Evolutionary conservation across 1,140 invertebrate genomes (phyloP), one percentile per base, ranked within the genome.

Genomic region (Pseudobourletiella spinata): DNA sequence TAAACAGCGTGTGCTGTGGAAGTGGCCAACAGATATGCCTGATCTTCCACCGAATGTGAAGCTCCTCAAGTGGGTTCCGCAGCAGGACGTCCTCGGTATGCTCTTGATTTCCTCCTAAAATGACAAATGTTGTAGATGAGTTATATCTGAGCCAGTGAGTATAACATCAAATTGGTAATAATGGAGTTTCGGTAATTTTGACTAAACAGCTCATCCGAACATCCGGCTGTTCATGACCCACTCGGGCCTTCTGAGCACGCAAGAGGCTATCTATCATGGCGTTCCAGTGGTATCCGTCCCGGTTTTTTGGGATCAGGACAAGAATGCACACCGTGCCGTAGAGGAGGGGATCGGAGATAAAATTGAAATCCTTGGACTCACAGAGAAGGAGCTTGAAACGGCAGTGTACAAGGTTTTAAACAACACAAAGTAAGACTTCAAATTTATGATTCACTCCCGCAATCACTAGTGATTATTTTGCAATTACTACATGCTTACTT

Each of bases 1-100:
- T 1, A 79, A 81, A 29, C 80, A 85, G 65, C 76, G 78, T 63
- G 81, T 86, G 30, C 76, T 87, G 50, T 86, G 84, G 84, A 86
- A 86, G 76, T 88, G 83, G 83, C 84, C 86, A 70, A 48, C 20
- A n/a, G 48, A 32, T 16, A 50, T 55, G 42, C 30, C 32, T 1
- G 42, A 65, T 15, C 74, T 82, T 26, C 76, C 82, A 0, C 61
- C 73, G 0, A 88, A 88, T 75, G 75, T 88, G 0, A 76, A 80
- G 52, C 70, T 83, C 1, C 76, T 74, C 28, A 80, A 80, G 32
- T 88, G 86, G 85, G 72, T 86, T 2, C 85, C 85, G 0, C 85
- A 88, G 69, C 81, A 80, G 59, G 84, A 54, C 30, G 26, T 61
- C 20, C 50, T 61, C 18, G 56, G 61, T 65, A 39, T 52, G n/a